phyloP scores from a whole-genome alignment of 2,113 vertebrate species.

The Aspidoscelis tigris region DNA sequence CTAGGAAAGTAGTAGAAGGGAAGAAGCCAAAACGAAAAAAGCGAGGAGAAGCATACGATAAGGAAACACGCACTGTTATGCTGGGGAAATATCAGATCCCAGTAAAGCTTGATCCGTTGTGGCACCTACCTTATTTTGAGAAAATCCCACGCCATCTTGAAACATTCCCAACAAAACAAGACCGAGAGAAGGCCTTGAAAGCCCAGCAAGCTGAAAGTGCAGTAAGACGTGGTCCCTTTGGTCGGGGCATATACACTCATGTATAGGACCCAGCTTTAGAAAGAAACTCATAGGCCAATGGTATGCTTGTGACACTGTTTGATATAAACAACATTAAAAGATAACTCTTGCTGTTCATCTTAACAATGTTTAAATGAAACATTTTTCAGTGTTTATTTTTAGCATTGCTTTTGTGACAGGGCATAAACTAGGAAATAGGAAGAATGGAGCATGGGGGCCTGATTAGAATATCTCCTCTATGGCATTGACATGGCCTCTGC shows the following conservation, averaged over 20 bases:
- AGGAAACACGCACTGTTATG: accelerated
- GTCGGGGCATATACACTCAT: accelerated
- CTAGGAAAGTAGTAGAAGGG: neutral
- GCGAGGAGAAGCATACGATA: accelerated
- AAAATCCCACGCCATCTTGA: neutral
- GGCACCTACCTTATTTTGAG: constrained; percentile 23
- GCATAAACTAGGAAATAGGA: too few species aligned
- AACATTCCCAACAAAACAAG: accelerated
- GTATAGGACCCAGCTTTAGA: neutral
- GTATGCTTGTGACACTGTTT: neutral
- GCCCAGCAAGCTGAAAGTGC: accelerated
- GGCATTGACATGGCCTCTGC: too few species aligned
- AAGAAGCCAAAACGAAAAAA: neutral
- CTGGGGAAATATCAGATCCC: constrained; percentile 1
- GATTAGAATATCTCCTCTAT: too few species aligned
- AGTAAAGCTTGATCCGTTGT: neutral
- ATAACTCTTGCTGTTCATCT: too few species aligned
- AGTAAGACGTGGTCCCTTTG: neutral
- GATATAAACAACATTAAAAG: neutral
- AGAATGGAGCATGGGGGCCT: too few species aligned
- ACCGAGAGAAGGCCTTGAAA: neutral
- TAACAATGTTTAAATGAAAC: accelerated
- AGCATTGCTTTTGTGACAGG: too few species aligned
- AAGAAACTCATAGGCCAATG: neutral
- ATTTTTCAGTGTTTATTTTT: too few species aligned